These are phyloP conservation scores for Sipha maydis DNA, from an alignment of 2,888 invertebrate species.

Conservation along the genomic window DNA sequence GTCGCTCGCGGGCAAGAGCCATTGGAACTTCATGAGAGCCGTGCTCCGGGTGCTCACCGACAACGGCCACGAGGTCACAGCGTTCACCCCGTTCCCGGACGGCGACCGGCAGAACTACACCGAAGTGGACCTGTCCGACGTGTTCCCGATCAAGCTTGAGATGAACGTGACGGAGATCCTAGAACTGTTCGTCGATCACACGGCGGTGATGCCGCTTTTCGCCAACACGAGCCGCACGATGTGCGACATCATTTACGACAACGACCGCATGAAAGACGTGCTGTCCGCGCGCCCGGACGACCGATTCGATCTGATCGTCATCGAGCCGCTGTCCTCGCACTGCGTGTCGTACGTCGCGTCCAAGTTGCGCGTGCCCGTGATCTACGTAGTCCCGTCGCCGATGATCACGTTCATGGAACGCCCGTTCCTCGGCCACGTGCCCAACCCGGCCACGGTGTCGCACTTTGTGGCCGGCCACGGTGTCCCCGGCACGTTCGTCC, in stretches of 20 bases:
- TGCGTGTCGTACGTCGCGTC: conserved; percentile 26
- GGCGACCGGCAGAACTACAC: conserved; percentile 36
- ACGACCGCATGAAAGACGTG: conserved; percentile 65
- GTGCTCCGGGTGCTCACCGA: conserved; percentile 24
- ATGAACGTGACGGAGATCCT: conserved; percentile 8
- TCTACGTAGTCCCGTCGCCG: conserved; percentile 28
- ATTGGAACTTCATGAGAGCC: conserved; percentile 44
- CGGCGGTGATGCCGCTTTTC: conserved; percentile 3
- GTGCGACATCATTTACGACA: conserved; percentile 25
- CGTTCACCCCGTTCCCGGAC: conserved; percentile 36
- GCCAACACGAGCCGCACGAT: background rate
- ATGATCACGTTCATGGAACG: conserved; percentile 17
- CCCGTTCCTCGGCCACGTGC: background rate
- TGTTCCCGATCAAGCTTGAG: background rate
- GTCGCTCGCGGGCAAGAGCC: conserved; percentile 26
- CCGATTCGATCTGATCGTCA: conserved; percentile 62
- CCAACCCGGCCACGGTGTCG: conserved; percentile 25
- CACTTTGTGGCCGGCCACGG: conserved; percentile 64
- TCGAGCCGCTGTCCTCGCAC: conserved; percentile 63
- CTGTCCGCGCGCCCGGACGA: conserved; percentile 61
- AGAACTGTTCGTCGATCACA: background rate
- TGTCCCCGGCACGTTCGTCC: conserved; percentile 51
- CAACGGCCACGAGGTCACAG: conserved; percentile 6
- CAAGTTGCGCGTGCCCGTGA: background rate
- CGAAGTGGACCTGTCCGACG: conserved; percentile 29